A percentile compares a stretch with the other conserved stretches of the same genome.
These are phyloP conservation scores for Nasonia giraulti DNA, from an alignment of 1,140 invertebrate genomes.

Conservation along the genomic window DNA sequence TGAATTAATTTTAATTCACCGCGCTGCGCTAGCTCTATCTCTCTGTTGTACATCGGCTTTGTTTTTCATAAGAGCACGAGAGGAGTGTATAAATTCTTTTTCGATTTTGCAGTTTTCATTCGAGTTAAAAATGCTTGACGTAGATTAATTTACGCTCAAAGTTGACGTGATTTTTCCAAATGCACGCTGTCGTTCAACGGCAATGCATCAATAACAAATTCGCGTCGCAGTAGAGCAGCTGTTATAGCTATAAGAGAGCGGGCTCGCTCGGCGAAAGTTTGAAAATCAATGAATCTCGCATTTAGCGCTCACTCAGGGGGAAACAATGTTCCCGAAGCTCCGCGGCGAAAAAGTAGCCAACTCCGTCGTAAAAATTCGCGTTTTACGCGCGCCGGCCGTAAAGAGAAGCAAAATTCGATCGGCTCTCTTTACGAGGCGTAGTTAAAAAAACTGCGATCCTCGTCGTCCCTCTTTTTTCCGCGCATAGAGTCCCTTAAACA, in stretches of 20 bases:
- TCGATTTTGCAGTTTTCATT: too few species aligned
- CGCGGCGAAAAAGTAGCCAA: not conserved
- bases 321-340: conserved; percentile 25
- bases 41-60: too few species aligned
- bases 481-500: not conserved
- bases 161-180: too few species aligned
- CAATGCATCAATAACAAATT: not conserved
- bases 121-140: too few species aligned
- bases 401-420: conserved; percentile 23
- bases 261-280: not conserved
- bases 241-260: too few species aligned
- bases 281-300: conserved; percentile 26
- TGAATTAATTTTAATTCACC: not conserved
- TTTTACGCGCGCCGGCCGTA: not conserved
- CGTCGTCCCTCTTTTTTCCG: not conserved
- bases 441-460: conserved; percentile 10
- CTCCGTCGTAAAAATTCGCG: conserved; percentile 3
- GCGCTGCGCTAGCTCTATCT: not conserved
- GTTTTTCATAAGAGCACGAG: too few species aligned
- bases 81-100: too few species aligned
- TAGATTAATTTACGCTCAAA: too few species aligned
- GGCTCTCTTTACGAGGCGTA: conserved; percentile 31
- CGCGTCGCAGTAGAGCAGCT: not conserved
- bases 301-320: conserved; percentile 6
- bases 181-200: not conserved